Conservation (phyloP, 2,888 invertebrate species). For the Drosophila gaucha region DNA sequence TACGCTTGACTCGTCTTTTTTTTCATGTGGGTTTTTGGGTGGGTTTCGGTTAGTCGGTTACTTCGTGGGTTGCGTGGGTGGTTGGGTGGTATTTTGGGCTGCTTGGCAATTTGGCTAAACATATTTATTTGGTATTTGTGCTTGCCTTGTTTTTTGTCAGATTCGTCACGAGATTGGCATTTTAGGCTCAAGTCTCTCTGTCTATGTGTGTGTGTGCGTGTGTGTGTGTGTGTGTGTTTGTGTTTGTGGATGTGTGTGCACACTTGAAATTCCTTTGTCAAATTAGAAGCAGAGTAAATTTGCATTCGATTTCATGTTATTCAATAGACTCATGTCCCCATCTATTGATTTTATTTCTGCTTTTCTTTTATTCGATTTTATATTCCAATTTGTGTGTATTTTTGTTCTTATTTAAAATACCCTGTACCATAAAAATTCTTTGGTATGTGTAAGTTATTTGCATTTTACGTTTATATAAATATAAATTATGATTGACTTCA, state of each 20-base stretch:
- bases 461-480: too few species aligned
- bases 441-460: too few species aligned
- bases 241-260: not conserved
- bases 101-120: slow-evolving; percentile 73
- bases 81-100: slow-evolving; percentile 22
- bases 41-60: slow-evolving; percentile 1
- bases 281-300: slow-evolving; percentile 51
- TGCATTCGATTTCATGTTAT: slow-evolving; percentile 37
- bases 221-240: not conserved
- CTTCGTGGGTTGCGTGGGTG: not conserved
- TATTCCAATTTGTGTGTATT: slow-evolving; percentile 17
- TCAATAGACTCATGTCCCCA: slow-evolving; percentile 21
- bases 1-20: slow-evolving; percentile 72
- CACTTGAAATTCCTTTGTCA: slow-evolving; percentile 36
- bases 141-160: slow-evolving; percentile 36
- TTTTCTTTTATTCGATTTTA: slow-evolving; percentile 28
- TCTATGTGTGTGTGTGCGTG: slow-evolving; percentile 1
- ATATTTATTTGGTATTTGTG: slow-evolving; percentile 73
- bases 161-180: slow-evolving; percentile 43
- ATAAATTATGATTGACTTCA: too few species aligned
- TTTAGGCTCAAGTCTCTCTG: slow-evolving; percentile 13
- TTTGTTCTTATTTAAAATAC: slow-evolving; percentile 15
- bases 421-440: not conserved
- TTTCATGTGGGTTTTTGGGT: slow-evolving; percentile 18
- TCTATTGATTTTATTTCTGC: slow-evolving; percentile 24